phyloP scores from a whole-genome alignment of 2,797 vertebrate genomes.

The Acipenser ruthenus region DNA sequence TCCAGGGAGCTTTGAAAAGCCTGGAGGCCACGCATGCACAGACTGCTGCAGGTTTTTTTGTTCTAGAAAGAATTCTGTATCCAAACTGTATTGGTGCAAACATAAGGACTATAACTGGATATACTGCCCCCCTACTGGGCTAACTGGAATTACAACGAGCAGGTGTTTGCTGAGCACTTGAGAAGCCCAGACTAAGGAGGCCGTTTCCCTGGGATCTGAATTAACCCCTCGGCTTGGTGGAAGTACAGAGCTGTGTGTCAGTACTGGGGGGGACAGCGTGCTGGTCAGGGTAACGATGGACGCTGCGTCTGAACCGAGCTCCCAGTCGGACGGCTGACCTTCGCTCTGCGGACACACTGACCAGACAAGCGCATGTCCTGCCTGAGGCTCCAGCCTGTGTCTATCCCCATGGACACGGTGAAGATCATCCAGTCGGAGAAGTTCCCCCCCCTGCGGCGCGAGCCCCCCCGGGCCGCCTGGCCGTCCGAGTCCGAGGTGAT shows the following conservation, averaged over 20 bases:
- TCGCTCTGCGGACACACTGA: not conserved
- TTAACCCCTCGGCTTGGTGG: conserved; percentile 15
- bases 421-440: conserved; percentile 97
- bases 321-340: not conserved
- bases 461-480: conserved; percentile 81
- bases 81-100: too few relatives aligned
- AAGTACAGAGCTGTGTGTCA: conserved; percentile 23
- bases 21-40: too few relatives aligned
- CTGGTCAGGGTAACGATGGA: not conserved
- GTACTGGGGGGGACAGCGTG: conserved; percentile 27
- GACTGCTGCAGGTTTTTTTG: too few relatives aligned
- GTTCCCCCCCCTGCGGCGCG: conserved; percentile 82
- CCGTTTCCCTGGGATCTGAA: conserved; percentile 20
- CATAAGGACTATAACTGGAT: too few relatives aligned
- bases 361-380: conserved; percentile 76
- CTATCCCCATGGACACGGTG: conserved; percentile 97
- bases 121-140: too few relatives aligned
- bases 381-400: conserved; percentile 89
- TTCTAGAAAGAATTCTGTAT: too few relatives aligned
- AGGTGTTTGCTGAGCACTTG: not conserved
- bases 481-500: conserved; percentile 93
- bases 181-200: not conserved
- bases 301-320: not conserved
- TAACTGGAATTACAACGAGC: too few relatives aligned
- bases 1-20: too few relatives aligned